phyloP scores from a whole-genome alignment of 2,113 vertebrate species.

The Lontra canadensis region DNA sequence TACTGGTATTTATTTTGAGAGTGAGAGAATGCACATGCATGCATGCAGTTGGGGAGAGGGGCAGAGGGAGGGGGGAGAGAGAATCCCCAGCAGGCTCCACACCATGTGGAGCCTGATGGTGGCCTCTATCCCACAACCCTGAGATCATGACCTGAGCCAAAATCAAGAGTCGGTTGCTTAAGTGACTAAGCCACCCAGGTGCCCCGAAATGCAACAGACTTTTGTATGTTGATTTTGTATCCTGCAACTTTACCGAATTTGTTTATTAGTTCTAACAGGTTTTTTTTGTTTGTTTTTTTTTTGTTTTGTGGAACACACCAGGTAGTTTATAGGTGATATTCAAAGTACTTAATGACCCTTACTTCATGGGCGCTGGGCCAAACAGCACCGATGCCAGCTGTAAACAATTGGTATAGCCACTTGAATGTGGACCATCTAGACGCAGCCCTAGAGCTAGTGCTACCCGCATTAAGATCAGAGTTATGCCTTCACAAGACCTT shows the following conservation, averaged over 20 bases:
- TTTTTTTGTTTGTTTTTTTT: background rate
- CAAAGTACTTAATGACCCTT: background rate
- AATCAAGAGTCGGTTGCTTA: background rate
- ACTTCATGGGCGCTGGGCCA: background rate
- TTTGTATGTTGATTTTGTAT: constrained; percentile 8
- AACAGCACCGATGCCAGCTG: background rate
- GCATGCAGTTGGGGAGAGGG: background rate
- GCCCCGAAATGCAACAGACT: background rate
- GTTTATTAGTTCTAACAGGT: background rate
- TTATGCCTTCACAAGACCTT: background rate
- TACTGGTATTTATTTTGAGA: background rate
- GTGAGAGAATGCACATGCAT: fast-evolving
- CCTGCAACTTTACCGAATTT: background rate
- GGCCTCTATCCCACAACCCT: background rate
- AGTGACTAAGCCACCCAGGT: background rate
- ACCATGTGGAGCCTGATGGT: background rate
- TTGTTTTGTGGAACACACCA: background rate
- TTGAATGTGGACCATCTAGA: background rate
- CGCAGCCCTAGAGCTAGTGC: background rate
- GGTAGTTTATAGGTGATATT: background rate
- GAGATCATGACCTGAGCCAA: background rate
- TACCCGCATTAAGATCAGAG: background rate
- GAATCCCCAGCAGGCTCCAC: background rate
- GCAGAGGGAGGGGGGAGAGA: background rate
- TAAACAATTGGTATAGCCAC: background rate